Base-by-base conservation (phyloP, 1,140 invertebrate genomes). In the Tribolium madens region DNA sequence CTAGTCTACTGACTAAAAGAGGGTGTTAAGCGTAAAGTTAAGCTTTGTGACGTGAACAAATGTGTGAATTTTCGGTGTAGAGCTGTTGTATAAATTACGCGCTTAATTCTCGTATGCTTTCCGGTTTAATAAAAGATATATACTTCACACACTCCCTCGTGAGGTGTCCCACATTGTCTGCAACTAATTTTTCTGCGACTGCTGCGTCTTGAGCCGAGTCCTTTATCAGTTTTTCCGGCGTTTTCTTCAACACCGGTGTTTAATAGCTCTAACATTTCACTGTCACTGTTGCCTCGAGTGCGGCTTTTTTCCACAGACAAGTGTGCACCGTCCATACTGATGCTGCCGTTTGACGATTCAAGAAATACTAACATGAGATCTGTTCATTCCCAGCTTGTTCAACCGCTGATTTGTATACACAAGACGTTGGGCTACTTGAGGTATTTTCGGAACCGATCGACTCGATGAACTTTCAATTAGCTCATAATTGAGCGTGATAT, bases 161-260 rank as follows among this genome's bases (percentile, higher is more conserved):
- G 81, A n/a, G 78, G 26, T n/a, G 64, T 36, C 3, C 81, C 80
- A 57, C 81, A 82, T 26, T 78, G 76, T 17, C 76, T 81, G 69
- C 81, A 82, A 31, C 76, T 78, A 13, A 78, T 79, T 68, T 78
- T 79, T 47, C 75, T 80, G 47, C 76, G 68, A 74, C 57, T 77
- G 3, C 76, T 73, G 74, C 7, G 42, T 57, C 26, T 75, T 72
- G 31, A 60, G 13, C 14, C 26, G 14, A 6, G 2, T 12, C 72
- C 57, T 15, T 42, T 60, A 75, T 77, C 69, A 17, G 48, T 64
- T 68, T 73, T 77, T 4, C 72, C 77, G n/a, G 48, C 12, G 21
- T 76, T 71, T 13, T 70, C 74, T 2, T 69, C 53, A 15, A 72
- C 17, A 52, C 50, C 69, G 10, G 73, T 36, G 21, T 70, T 50